Percentiles rank a stretch among this genome's conserved stretches.
Evolutionary conservation across 2,113 vertebrate species (phyloP).

Genomic region (Chlorocebus sabaeus): DNA sequence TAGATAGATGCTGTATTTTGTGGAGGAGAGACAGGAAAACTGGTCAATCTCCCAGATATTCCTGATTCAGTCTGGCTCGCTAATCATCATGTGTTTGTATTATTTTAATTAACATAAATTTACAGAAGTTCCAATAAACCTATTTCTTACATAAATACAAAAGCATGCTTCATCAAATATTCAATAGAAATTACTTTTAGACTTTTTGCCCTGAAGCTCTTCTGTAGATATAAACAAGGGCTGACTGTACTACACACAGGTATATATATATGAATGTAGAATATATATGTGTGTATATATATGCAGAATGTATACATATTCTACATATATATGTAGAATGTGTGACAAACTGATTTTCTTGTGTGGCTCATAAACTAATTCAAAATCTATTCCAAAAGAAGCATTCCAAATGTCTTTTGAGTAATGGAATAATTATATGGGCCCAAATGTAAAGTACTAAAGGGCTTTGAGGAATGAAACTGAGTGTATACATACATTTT

Average conservation of each 20-base stretch:
- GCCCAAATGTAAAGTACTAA: background rate
- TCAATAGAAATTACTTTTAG: constrained; percentile 36
- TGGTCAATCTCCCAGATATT: background rate
- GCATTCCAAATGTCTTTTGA: constrained; percentile 28
- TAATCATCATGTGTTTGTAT: background rate
- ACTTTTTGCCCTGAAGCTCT: background rate
- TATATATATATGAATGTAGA: no score
- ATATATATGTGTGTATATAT: no score
- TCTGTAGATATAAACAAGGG: background rate
- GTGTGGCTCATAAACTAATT: background rate
- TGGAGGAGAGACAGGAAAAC: background rate
- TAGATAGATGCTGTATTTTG: background rate
- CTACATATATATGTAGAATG: background rate
- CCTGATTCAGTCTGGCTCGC: background rate
- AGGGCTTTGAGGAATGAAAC: background rate
- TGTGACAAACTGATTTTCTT: background rate
- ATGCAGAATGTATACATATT: background rate
- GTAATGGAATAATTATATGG: background rate
- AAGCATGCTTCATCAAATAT: background rate
- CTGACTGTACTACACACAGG: background rate
- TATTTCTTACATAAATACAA: constrained; percentile 1
- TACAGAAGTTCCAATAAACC: background rate
- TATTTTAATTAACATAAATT: constrained; percentile 42
- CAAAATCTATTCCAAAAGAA: background rate
- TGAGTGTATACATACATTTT: background rate